Evolutionary conservation across 2,888 invertebrate species (phyloP), one percentile per base, ranked within the genome.

Genomic region (Eudasyphora cyanicolor): DNA sequence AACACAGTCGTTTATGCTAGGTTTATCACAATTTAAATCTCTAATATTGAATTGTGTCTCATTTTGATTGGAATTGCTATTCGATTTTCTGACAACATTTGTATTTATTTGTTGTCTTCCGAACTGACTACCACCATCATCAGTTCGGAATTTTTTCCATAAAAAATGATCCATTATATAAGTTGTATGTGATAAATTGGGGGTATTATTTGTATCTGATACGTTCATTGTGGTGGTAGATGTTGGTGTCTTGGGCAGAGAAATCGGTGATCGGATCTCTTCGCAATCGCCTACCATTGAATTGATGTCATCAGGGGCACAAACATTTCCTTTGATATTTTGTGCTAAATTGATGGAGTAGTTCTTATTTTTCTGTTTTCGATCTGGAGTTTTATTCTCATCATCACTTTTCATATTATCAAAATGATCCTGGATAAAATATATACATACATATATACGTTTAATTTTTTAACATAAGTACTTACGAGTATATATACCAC

Each of bases 211-310:
- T 29, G 76, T 38, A 54, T 82, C 67, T 8, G 82, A 84, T n/a
- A 85, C 21, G 71, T 81, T 71, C 82, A 85, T 81, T 8, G 8
- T 24, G 71, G 54, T 78, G 21, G 81, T 51, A 7, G 79, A 38
- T 21, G 29, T 70, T 57, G 81, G 85, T 21, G 85, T 80, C 51
- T 42, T 38, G 3, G 67, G 67, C 3, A 42, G 10, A 0, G 67
- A 67, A 2, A 17, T 1, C 0, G 38, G 67, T 0, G 67, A 67
- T 54, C 54, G 54, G 6, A 54, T 10, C 2, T 24, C 24, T 1
- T 54, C 54, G 12, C 24, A 38, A 10, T 38, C 38, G 38, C 12
- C 6, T 4, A n/a, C n/a, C n/a, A n/a, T 8, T 32, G 32, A 32
- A 6, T 8, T 32, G 8, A 32, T 32, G 32, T 32, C 8, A 32